Percentiles rank a stretch among this genome's conserved stretches.
Evolutionary conservation across 1,140 invertebrate genomes (phyloP).

Genomic region (Chironomus striatipennis): DNA sequence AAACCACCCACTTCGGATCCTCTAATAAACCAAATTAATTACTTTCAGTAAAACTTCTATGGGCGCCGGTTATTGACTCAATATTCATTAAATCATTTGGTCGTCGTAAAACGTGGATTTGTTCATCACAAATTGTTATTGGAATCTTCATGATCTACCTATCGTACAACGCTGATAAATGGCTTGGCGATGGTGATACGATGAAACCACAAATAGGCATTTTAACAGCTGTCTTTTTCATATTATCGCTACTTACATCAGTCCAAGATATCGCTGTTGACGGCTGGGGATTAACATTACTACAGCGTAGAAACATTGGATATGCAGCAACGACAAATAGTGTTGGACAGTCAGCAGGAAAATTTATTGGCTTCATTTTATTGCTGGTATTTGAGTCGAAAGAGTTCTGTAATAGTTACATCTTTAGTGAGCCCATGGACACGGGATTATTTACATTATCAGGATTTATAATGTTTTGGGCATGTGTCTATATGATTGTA

Average conservation of each 20-base stretch:
- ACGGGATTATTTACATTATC: slow-evolving; percentile 77
- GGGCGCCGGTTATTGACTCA: slow-evolving; percentile 93
- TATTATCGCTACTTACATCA: slow-evolving; percentile 91
- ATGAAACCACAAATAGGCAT: slow-evolving; percentile 66
- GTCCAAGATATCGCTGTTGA: slow-evolving; percentile 99
- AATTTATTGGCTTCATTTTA: slow-evolving; percentile 93
- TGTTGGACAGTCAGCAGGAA: slow-evolving; percentile 96
- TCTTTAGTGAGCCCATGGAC: slow-evolving; percentile 59
- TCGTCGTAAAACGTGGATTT: slow-evolving; percentile 88
- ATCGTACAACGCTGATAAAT: slow-evolving; percentile 61
- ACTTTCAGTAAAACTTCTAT: slow-evolving; percentile 63
- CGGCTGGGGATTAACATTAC: slow-evolving; percentile 98
- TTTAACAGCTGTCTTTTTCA: slow-evolving; percentile 82
- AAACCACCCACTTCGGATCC: too few species aligned
- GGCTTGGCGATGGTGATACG: slow-evolving; percentile 56
- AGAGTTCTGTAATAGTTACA: slow-evolving; percentile 91
- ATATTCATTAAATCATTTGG: slow-evolving; percentile 75
- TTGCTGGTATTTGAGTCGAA: slow-evolving; percentile 95
- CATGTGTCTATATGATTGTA: slow-evolving; percentile 78
- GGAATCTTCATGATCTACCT: slow-evolving; percentile 79
- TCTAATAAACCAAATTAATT: not conserved
- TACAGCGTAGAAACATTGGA: slow-evolving; percentile 92
- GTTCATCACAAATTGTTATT: slow-evolving; percentile 77
- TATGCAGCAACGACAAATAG: slow-evolving; percentile 98
- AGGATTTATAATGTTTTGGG: slow-evolving; percentile 93